Percentiles rank a stretch among this genome's conserved stretches.
Evolutionary conservation across 1,140 invertebrate species (phyloP).

Genomic region (Drosophila lacteicornis): DNA sequence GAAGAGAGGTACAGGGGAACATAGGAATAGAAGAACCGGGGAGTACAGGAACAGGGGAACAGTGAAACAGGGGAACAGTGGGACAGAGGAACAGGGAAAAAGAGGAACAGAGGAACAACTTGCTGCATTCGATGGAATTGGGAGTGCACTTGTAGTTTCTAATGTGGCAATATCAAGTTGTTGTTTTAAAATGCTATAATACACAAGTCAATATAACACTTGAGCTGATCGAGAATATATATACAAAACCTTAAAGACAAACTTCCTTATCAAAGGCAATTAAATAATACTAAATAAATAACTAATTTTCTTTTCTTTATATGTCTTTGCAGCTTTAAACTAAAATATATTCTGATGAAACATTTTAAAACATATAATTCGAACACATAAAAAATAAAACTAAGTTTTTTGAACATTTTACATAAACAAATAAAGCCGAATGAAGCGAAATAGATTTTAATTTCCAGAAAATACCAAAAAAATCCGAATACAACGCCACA

Average conservation of each 20-base stretch:
- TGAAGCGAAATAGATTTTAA: neutral
- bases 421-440: neutral
- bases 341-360: neutral
- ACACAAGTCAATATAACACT: no score
- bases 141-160: no score
- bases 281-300: neutral
- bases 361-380: neutral
- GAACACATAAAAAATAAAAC: neutral
- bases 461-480: constrained; percentile 14
- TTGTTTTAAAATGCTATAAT: no score
- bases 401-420: neutral
- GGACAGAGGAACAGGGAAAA: no score
- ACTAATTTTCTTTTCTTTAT: neutral
- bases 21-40: neutral
- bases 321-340: neutral
- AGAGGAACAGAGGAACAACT: no score
- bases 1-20: constrained; percentile 8
- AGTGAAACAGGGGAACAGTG: no score
- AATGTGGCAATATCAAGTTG: no score
- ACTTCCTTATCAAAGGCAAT: no score
- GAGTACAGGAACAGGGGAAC: neutral
- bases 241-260: no score
- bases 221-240: no score
- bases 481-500: constrained; percentile 2
- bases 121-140: no score